Base-by-base conservation (phyloP, 2,888 invertebrate genomes). In the Andrena marginata region DNA sequence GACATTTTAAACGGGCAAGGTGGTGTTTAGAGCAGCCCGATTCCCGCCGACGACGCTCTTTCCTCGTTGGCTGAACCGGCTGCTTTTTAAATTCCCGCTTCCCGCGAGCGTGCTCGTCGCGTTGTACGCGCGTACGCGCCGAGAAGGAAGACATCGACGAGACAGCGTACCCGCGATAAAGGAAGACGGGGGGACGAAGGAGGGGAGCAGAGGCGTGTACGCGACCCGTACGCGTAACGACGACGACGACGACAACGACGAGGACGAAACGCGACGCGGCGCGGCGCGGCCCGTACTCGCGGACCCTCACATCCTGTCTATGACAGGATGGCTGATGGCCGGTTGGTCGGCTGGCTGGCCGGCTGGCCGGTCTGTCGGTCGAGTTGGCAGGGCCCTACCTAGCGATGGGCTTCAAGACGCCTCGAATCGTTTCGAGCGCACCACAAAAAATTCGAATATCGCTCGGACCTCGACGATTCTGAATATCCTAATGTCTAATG, bases 221-320 rank as follows among this genome's bases (percentile, higher is more conserved):
- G 54, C 54, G 51, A 65, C 77, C 69, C 51, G 65, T 82, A 81
- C 51, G 56, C 56, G 65, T 68, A 59, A 33, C 49, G 26, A 59
- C 51, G 49, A 49, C 62, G 73, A 35, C 51, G 81, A 68, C 48
- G 60, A 33, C 54, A 77, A 35, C 48, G 70, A 48, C 67, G 71
- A 20, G 69, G 77, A 64, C 54, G 80, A 59, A 64, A 71, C 70
- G 80, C 70, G 59, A 74, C 82, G 71, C 76, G 72, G 29, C 82
- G 71, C 76, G 72, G 29, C 87, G 85, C 89, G 87, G 89, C 86
- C 86, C 89, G 89, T 87, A 85, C 90, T 90, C 92, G 92, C 93
- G 93, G 93, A 93, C 93, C 93, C 94, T 93, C 93, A 87, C 93
- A 93, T 93, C 94, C 93, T 93, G 93, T 93, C 93, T 92, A 92